Evolutionary conservation across 2,113 vertebrate genomes (phyloP).

Genomic region (Daubentonia madagascariensis): DNA sequence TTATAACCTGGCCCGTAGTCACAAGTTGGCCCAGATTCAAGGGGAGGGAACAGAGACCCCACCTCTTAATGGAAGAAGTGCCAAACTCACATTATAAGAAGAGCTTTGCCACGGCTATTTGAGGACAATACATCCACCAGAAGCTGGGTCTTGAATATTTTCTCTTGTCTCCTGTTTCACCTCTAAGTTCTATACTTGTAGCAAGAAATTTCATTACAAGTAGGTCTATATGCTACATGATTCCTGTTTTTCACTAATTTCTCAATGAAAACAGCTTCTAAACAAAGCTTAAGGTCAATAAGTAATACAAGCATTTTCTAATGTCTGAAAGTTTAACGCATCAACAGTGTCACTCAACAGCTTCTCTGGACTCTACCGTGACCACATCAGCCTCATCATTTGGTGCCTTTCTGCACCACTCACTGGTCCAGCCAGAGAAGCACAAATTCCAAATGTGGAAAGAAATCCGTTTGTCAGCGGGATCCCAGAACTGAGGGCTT

Average conservation of each 20-base stretch:
- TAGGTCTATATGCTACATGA: not conserved
- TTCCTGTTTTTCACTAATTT: not conserved
- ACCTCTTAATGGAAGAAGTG: not conserved
- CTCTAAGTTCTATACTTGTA: not conserved
- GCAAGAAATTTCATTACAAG: not conserved
- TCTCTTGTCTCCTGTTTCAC: not conserved
- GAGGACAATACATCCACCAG: not conserved
- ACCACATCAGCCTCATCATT: not conserved
- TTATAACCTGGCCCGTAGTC: not conserved
- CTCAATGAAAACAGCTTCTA: not conserved
- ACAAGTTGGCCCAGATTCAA: not conserved
- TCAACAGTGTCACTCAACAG: not conserved
- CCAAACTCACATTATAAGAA: not conserved
- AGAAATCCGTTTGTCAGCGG: too few species aligned
- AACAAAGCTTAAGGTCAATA: not conserved
- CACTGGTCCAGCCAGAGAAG: not conserved
- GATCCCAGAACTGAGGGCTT: not conserved
- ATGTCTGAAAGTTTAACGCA: not conserved
- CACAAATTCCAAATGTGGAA: not conserved
- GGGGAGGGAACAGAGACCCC: not conserved
- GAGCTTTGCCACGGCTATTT: not conserved
- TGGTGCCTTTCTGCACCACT: not conserved
- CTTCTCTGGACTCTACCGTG: not conserved
- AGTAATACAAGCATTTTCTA: not conserved
- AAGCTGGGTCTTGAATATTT: conserved; percentile 42